These are phyloP conservation scores for Abramis brama DNA, from an alignment of 2,113 vertebrate species.

Conservation along the genomic window DNA sequence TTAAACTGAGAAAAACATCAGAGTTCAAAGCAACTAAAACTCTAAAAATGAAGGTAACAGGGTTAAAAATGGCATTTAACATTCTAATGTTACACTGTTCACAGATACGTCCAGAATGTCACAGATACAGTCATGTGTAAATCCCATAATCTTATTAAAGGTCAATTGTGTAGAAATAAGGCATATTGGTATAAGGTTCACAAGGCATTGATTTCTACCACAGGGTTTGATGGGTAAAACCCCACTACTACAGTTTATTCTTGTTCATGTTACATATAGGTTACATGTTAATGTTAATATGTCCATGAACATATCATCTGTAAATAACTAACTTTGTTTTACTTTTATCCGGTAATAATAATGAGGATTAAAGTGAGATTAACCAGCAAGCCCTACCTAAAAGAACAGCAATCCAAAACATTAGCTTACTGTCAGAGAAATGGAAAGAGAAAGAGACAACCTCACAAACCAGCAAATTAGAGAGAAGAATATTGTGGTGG, in stretches of 20 bases:
- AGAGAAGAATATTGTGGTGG: constrained; percentile 1
- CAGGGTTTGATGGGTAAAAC: not conserved
- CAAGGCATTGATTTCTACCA: not conserved
- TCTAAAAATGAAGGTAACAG: not conserved
- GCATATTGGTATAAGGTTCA: not conserved
- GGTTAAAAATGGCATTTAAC: not conserved
- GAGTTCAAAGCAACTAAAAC: not conserved
- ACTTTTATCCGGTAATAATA: too few species aligned
- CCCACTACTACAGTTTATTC: not conserved
- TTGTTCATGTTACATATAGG: not conserved
- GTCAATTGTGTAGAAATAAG: not conserved
- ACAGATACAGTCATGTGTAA: constrained; percentile 17
- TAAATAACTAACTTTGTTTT: not conserved
- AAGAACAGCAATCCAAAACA: too few species aligned
- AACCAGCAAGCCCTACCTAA: too few species aligned
- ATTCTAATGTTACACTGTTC: not conserved
- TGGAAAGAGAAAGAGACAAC: not conserved
- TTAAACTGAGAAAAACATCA: not conserved
- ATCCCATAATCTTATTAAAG: constrained; percentile 3
- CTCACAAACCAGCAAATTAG: not conserved
- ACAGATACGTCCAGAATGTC: not conserved
- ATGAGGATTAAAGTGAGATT: too few species aligned
- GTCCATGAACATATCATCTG: not conserved
- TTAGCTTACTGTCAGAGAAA: not conserved
- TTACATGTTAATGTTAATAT: not conserved